Evolutionary conservation across 2,888 invertebrate genomes (phyloP).

Genomic region (Cylloceria caligata): DNA sequence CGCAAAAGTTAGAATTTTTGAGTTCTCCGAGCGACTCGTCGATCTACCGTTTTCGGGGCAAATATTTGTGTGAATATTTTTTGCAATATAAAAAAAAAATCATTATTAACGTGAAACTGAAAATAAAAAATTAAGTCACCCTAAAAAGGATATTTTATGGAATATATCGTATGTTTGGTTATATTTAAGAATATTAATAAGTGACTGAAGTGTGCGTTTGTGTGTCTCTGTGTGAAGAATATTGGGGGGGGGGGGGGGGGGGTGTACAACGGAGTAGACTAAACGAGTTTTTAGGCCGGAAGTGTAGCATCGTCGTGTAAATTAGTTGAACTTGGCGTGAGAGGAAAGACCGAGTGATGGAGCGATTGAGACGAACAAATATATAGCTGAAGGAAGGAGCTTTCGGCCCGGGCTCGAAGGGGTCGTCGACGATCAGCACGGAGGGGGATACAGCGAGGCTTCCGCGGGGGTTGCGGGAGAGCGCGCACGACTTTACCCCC

Average conservation of each 20-base stretch:
- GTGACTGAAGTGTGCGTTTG: neutral
- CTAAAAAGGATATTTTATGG: neutral
- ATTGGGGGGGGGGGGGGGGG: neutral
- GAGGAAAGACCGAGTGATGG: neutral
- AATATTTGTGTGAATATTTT: too few species aligned
- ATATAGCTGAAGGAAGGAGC: slow-evolving; percentile 36
- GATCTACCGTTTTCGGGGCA: too few species aligned
- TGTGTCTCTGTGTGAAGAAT: slow-evolving; percentile 5
- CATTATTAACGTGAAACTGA: too few species aligned
- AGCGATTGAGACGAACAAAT: slow-evolving; percentile 11
- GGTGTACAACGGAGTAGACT: neutral
- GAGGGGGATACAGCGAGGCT: slow-evolving; percentile 45
- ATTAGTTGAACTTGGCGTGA: neutral
- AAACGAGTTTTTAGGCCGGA: neutral
- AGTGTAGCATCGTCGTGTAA: slow-evolving; percentile 1
- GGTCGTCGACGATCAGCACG: slow-evolving; percentile 45
- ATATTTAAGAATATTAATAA: neutral
- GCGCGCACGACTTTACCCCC: slow-evolving; percentile 32
- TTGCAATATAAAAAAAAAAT: too few species aligned
- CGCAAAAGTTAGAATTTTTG: too few species aligned
- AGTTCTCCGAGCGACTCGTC: too few species aligned
- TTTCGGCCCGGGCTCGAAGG: slow-evolving; percentile 56
- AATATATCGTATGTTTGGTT: neutral
- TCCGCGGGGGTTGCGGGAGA: slow-evolving; percentile 21
- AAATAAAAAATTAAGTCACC: too few species aligned